These are phyloP conservation scores for Oscheius sp. DNA, from an alignment of 2,888 invertebrate species.

Conservation along the genomic window DNA sequence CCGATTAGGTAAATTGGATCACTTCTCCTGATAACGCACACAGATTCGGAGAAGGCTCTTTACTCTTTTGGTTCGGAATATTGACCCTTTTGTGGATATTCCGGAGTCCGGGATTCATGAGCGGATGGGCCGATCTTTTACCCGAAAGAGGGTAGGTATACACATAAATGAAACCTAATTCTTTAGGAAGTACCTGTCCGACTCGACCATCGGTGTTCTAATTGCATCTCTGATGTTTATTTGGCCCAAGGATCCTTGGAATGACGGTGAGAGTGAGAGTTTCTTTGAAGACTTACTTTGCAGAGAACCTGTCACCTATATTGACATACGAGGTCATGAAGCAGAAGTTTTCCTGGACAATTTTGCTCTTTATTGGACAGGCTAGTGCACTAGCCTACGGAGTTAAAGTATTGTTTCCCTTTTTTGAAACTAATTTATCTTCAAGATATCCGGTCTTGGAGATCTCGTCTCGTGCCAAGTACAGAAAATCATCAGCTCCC, in stretches of 20 bases:
- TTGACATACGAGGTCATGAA: slow-evolving; percentile 56
- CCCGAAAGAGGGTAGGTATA: slow-evolving; percentile 27
- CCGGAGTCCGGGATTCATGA: slow-evolving; percentile 34
- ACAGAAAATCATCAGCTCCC: slow-evolving; percentile 1
- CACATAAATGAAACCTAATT: background rate
- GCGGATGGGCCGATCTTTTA: slow-evolving; percentile 31
- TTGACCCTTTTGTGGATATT: slow-evolving; percentile 28
- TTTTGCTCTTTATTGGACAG: slow-evolving; percentile 51
- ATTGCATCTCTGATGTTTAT: slow-evolving; percentile 48
- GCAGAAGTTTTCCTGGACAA: slow-evolving; percentile 51
- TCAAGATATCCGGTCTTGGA: slow-evolving; percentile 50
- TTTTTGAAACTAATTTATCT: background rate
- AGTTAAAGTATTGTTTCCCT: slow-evolving; percentile 41
- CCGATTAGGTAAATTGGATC: background rate
- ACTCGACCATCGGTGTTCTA: slow-evolving; percentile 46
- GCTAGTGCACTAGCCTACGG: slow-evolving; percentile 56
- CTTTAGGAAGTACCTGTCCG: slow-evolving; percentile 35
- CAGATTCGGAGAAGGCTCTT: slow-evolving; percentile 30
- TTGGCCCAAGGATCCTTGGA: slow-evolving; percentile 43
- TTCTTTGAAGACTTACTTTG: background rate
- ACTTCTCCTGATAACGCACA: background rate
- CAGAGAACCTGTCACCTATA: slow-evolving; percentile 38
- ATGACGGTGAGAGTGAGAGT: slow-evolving; percentile 8
- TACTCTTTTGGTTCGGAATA: slow-evolving; percentile 27
- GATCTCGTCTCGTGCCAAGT: slow-evolving; percentile 43